Evolutionary conservation across 2,113 vertebrate species (phyloP).

Genomic region (Seriola rivoliana): DNA sequence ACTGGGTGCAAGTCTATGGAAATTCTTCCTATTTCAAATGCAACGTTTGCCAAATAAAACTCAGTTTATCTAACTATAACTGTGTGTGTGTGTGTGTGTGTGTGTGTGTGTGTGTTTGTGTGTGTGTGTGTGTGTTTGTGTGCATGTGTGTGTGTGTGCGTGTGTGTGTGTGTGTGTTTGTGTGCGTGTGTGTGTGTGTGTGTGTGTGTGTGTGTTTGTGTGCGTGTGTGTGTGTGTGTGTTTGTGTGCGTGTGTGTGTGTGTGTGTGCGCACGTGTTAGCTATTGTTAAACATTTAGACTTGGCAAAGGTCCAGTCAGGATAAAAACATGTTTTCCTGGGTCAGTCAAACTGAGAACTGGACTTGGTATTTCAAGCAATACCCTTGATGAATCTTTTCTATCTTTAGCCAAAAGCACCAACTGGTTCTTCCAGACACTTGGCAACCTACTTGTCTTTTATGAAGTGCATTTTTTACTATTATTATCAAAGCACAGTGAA

Average conservation of each 20-base stretch:
- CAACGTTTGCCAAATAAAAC: background rate
- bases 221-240: too few relatives aligned
- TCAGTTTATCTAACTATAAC: background rate
- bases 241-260: background rate
- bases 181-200: too few relatives aligned
- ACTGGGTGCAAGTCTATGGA: background rate
- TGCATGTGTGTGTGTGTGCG: background rate
- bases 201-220: too few relatives aligned
- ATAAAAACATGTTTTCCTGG: background rate
- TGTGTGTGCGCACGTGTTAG: background rate
- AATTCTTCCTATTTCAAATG: constrained; percentile 11
- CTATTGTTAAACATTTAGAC: background rate
- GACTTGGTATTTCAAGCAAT: background rate
- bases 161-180: too few relatives aligned
- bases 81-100: too few relatives aligned
- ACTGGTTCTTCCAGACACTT: too few relatives aligned
- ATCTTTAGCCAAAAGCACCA: too few relatives aligned
- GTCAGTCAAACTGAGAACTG: constrained; percentile 12
- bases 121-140: background rate
- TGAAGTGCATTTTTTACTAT: background rate
- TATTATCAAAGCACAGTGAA: background rate
- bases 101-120: too few relatives aligned
- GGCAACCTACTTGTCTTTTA: background rate
- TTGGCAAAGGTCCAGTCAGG: background rate
- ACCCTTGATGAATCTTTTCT: too few relatives aligned